These are phyloP conservation scores for Thunnus thynnus DNA, from an alignment of 2,113 vertebrate genomes.

Conservation along the genomic window DNA sequence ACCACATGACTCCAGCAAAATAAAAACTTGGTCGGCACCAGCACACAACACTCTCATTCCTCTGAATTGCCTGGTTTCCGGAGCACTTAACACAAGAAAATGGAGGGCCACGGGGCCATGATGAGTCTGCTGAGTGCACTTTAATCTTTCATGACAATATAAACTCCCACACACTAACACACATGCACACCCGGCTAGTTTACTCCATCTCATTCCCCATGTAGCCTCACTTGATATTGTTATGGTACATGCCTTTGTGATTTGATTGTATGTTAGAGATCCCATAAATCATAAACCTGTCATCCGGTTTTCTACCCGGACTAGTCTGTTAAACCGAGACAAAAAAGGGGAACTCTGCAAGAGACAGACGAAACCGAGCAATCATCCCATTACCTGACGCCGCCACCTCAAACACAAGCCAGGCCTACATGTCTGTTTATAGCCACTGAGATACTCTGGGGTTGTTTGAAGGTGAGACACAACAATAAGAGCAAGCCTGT, in stretches of 20 bases:
- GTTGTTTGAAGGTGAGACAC: slow-evolving; percentile 51
- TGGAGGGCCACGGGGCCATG: not conserved
- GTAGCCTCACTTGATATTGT: slow-evolving; percentile 10
- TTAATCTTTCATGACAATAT: slow-evolving; percentile 30
- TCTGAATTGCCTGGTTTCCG: slow-evolving; percentile 50
- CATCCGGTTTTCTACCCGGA: not conserved
- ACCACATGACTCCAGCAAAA: not conserved
- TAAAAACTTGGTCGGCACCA: not conserved
- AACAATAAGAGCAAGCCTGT: slow-evolving; percentile 33
- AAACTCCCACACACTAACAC: slow-evolving; percentile 40
- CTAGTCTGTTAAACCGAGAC: not conserved
- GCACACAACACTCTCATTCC: not conserved
- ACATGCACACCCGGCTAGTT: not conserved
- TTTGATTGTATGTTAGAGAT: slow-evolving; percentile 2
- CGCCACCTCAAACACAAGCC: not conserved
- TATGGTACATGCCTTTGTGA: slow-evolving; percentile 6
- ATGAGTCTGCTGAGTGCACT: slow-evolving; percentile 47
- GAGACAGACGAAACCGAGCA: slow-evolving; percentile 12
- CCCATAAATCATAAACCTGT: slow-evolving; percentile 22
- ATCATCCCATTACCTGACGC: not conserved
- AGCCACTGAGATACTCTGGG: slow-evolving; percentile 4
- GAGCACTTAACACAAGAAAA: slow-evolving; percentile 34
- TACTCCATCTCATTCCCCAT: not conserved
- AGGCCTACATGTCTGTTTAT: not conserved
- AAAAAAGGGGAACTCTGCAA: not conserved